These are phyloP conservation scores for Calameuta filiformis DNA, from an alignment of 2,888 invertebrate species.

Conservation along the genomic window DNA sequence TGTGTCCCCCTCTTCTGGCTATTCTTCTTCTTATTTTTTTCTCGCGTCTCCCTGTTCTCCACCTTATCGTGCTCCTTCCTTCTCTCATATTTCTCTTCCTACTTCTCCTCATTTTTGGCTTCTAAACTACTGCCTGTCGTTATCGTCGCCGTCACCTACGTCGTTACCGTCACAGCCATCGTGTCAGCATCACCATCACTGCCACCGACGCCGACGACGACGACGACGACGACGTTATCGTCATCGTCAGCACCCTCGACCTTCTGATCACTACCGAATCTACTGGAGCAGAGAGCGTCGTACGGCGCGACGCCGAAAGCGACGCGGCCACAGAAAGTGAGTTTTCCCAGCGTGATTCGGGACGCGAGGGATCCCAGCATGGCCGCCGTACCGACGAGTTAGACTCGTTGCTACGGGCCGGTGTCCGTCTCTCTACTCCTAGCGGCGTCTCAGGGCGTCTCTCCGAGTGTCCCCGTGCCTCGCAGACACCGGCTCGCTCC, in stretches of 20 bases:
- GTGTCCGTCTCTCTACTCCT: not conserved
- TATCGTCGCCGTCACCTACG: not conserved
- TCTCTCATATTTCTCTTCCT: not conserved
- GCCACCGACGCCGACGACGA: not conserved
- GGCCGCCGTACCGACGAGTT: slow-evolving; percentile 37
- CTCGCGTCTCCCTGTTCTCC: not conserved
- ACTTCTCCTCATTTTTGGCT: not conserved
- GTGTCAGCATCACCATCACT: not conserved
- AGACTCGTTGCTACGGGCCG: slow-evolving; percentile 11
- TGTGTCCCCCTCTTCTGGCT: slow-evolving; percentile 36
- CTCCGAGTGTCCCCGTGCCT: slow-evolving; percentile 5
- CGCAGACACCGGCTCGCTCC: slow-evolving; percentile 18
- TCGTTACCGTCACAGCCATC: not conserved
- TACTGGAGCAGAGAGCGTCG: not conserved
- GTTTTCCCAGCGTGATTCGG: slow-evolving; percentile 30
- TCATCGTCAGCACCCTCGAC: not conserved
- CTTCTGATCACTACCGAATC: not conserved
- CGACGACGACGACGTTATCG: not conserved
- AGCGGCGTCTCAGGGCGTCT: slow-evolving; percentile 3
- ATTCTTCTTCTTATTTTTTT: not conserved
- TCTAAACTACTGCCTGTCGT: not conserved
- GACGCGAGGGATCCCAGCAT: slow-evolving; percentile 48
- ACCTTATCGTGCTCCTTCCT: not conserved
- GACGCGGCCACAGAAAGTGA: slow-evolving; percentile 22
- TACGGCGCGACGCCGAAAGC: not conserved